Conservation (phyloP, 2,113 vertebrate species). For the Psilopogon haemacephalus region DNA sequence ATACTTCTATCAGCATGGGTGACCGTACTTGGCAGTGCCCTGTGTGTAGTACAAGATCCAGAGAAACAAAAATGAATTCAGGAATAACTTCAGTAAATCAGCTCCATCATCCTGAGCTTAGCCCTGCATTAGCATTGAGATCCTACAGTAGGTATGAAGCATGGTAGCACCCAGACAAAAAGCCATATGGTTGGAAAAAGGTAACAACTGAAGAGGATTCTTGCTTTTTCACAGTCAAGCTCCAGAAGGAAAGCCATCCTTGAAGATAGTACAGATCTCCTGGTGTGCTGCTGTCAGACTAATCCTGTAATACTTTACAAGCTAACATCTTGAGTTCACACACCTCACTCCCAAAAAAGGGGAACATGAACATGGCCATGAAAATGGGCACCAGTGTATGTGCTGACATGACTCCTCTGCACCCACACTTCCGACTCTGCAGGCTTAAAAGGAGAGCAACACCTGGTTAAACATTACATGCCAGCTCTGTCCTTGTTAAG, state of each 20-base stretch:
- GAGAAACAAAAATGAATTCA: not conserved
- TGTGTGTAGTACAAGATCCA: not conserved
- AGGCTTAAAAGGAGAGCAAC: not conserved
- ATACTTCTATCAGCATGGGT: fast-evolving
- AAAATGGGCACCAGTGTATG: fast-evolving
- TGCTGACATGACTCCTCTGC: not conserved
- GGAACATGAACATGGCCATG: fast-evolving
- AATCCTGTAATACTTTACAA: fast-evolving
- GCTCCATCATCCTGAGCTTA: not conserved
- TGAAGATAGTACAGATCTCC: not conserved
- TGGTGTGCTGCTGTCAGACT: not conserved
- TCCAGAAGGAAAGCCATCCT: not conserved
- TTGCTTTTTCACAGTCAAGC: not conserved
- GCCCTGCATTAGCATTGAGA: not conserved
- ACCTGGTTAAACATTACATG: fast-evolving
- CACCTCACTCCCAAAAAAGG: not conserved
- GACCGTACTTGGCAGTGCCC: fast-evolving
- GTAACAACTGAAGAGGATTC: not conserved
- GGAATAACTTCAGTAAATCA: not conserved
- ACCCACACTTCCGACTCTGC: not conserved
- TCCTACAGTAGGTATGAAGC: fast-evolving
- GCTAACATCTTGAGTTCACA: not conserved
- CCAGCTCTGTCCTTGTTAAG: not conserved
- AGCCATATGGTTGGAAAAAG: not conserved
- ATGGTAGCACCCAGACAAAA: not conserved